phyloP scores from a whole-genome alignment of 2,797 vertebrate species.

The Artibeus jamaicensis region DNA sequence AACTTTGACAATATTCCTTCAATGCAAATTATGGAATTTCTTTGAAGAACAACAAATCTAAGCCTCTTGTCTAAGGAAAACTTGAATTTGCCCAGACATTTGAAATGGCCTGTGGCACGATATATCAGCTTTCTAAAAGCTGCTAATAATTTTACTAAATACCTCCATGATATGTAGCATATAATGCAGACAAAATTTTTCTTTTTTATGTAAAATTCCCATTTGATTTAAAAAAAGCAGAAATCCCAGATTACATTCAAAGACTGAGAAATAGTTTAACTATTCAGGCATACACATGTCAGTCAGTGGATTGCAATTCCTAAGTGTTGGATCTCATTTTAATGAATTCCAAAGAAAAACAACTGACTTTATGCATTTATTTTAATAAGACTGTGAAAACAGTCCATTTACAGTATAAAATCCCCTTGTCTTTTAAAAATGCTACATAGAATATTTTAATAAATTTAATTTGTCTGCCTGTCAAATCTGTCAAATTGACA shows the following conservation, averaged over 20 bases:
- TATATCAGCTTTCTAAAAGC: background rate
- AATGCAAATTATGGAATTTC: background rate
- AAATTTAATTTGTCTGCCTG: conserved; percentile 73
- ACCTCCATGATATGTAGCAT: background rate
- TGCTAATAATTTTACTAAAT: background rate
- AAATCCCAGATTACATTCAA: background rate
- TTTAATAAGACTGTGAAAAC: conserved; percentile 67
- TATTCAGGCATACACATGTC: background rate
- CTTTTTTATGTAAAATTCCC: background rate
- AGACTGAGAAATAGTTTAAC: background rate
- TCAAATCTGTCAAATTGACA: conserved; percentile 72
- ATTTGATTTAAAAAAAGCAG: conserved; percentile 16
- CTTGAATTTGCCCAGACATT: background rate
- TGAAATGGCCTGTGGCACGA: background rate
- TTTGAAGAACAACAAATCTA: conserved; percentile 24
- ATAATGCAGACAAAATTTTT: background rate
- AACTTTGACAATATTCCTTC: background rate
- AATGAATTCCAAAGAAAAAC: conserved; percentile 63
- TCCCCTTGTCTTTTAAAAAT: conserved; percentile 63
- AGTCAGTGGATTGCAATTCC: background rate
- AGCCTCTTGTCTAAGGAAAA: background rate
- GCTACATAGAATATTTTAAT: conserved; percentile 73
- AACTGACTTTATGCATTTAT: conserved; percentile 72
- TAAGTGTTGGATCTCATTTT: background rate
- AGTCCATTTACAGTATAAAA: conserved; percentile 57